Conservation (phyloP, 2,888 invertebrate species). For the Agrochola litura region DNA sequence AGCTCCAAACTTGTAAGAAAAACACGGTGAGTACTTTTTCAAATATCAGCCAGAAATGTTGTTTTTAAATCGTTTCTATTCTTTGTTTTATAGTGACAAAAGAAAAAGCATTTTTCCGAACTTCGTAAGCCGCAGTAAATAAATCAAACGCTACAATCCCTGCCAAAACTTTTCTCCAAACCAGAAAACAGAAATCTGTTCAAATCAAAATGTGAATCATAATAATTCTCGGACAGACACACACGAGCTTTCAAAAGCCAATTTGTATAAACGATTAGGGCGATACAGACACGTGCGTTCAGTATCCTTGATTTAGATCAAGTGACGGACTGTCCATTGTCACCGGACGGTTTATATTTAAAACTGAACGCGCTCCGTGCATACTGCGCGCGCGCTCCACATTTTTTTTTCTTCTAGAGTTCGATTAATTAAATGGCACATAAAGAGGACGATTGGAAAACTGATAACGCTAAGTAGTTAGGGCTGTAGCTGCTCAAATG, state of each 20-base stretch:
- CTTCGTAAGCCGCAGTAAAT: not conserved
- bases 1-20: not conserved
- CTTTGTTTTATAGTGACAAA: not conserved
- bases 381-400: slow-evolving; percentile 77
- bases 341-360: slow-evolving; percentile 84
- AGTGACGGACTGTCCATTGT: slow-evolving; percentile 85
- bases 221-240: slow-evolving; percentile 11
- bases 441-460: slow-evolving; percentile 76
- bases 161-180: slow-evolving; percentile 5
- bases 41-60: not conserved
- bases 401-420: slow-evolving; percentile 68
- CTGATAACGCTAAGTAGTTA: slow-evolving; percentile 74
- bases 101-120: not conserved
- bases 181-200: slow-evolving; percentile 19
- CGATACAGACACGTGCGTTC: slow-evolving; percentile 66
- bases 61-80: not conserved
- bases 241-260: slow-evolving; percentile 49
- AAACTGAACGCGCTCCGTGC: slow-evolving; percentile 79
- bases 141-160: not conserved
- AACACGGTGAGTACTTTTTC: not conserved
- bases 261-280: slow-evolving; percentile 55
- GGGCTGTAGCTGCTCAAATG: slow-evolving; percentile 65
- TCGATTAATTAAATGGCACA: slow-evolving; percentile 83
- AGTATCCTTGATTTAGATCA: slow-evolving; percentile 81
- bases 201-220: slow-evolving; percentile 24